Evolutionary conservation across 2,113 vertebrate genomes (phyloP).

Genomic region (Peromyscus leucopus): DNA sequence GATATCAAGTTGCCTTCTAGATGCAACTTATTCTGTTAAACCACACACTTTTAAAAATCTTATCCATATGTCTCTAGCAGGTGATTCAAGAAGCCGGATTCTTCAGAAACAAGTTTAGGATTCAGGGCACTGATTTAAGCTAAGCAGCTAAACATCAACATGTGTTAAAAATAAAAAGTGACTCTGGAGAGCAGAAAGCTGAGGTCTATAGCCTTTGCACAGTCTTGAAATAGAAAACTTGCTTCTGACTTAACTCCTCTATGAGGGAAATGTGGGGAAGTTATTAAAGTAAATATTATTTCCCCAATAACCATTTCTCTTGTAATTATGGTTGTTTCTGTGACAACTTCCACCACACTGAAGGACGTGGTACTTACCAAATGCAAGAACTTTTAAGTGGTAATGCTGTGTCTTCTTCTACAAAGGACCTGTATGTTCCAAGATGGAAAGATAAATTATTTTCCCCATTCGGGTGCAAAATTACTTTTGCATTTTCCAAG

Average conservation of each 20-base stretch:
- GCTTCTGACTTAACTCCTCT: background rate
- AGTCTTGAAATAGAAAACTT: background rate
- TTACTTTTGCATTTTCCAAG: constrained; percentile 26
- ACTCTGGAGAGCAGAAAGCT: background rate
- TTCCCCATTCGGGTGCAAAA: background rate
- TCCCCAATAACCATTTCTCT: background rate
- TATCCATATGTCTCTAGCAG: background rate
- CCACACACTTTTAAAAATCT: constrained; percentile 8
- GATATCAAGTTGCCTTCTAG: background rate
- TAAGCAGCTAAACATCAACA: constrained; percentile 16
- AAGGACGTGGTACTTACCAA: constrained; percentile 9
- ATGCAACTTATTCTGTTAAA: constrained; percentile 44
- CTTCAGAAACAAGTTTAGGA: constrained; percentile 27
- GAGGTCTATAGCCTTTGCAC: background rate
- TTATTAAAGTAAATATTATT: constrained; percentile 64
- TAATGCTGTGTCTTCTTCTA: background rate
- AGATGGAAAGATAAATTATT: constrained; percentile 22
- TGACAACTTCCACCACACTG: constrained; percentile 19
- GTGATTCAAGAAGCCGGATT: background rate
- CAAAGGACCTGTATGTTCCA: background rate
- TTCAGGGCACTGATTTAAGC: constrained; percentile 1
- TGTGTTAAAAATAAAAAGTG: background rate
- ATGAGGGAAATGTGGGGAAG: background rate
- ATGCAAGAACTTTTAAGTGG: constrained; percentile 3
- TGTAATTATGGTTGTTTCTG: constrained; percentile 62